Conservation (phyloP, 2,888 invertebrate genomes). For the Meganola albula region DNA sequence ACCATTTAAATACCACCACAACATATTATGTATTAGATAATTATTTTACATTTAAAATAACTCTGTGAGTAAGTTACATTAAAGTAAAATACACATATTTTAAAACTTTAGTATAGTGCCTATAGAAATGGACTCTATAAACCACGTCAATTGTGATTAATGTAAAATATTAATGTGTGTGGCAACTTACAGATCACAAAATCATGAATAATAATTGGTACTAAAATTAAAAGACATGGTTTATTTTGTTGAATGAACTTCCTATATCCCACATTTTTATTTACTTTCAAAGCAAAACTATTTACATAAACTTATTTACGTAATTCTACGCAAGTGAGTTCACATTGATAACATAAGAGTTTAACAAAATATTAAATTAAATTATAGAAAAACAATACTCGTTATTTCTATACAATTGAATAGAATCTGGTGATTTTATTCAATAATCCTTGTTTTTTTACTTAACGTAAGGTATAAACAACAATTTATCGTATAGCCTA, state of each 20-base stretch:
- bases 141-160: conserved; percentile 27
- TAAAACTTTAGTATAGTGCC: too few relatives aligned
- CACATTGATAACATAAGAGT: conserved; percentile 38
- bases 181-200: conserved; percentile 3
- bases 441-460: conserved; percentile 23
- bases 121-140: conserved; percentile 27
- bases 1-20: conserved; percentile 52
- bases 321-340: conserved; percentile 48
- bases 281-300: conserved; percentile 56
- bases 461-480: conserved; percentile 40
- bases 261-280: conserved; percentile 25
- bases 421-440: conserved; percentile 39
- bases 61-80: conserved; percentile 10
- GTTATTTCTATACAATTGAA: conserved; percentile 47
- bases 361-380: conserved; percentile 39
- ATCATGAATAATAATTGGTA: neutral
- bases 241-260: conserved; percentile 40
- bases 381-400: conserved; percentile 38
- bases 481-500: conserved; percentile 54
- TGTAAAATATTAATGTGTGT: conserved; percentile 8
- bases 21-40: conserved; percentile 29
- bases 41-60: conserved; percentile 18
- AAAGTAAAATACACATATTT: conserved; percentile 15
- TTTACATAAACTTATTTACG: conserved; percentile 65
- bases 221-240: conserved; percentile 24